Conservation (phyloP, 2,797 vertebrate genomes). For the Masticophis lateralis region DNA sequence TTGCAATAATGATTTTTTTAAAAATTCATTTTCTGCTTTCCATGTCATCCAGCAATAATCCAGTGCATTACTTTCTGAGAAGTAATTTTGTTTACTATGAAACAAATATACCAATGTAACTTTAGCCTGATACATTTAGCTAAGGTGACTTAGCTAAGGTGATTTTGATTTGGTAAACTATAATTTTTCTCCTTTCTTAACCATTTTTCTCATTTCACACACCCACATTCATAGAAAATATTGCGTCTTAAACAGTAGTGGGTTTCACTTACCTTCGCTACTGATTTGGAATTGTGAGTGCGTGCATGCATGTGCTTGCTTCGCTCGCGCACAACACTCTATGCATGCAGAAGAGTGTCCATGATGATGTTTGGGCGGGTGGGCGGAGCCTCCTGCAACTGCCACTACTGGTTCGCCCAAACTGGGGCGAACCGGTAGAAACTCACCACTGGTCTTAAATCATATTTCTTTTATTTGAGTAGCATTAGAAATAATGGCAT, state of each 20-base stretch:
- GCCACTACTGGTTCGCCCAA: accelerated
- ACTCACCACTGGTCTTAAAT: neutral
- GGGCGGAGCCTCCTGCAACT: too few species aligned
- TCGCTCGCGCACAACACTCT: too few species aligned
- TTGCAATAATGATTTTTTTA: neutral
- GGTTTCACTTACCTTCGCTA: too few species aligned
- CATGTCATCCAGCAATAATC: neutral
- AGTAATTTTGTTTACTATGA: neutral
- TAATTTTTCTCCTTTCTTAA: neutral
- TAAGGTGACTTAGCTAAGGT: neutral
- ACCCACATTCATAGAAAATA: neutral
- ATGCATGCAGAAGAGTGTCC: too few species aligned
- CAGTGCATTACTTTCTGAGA: neutral
- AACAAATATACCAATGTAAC: neutral
- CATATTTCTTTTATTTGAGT: neutral
- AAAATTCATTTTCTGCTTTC: neutral
- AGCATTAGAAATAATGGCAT: neutral
- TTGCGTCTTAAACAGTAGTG: neutral
- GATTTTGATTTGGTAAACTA: neutral
- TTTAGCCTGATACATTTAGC: neutral
- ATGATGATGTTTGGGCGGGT: too few species aligned
- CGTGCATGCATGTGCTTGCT: too few species aligned
- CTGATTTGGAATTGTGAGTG: too few species aligned
- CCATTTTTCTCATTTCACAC: neutral
- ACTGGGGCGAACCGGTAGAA: too few species aligned